Base-by-base conservation (phyloP, 1,140 invertebrate species). In the Scaptomyza hsui region DNA sequence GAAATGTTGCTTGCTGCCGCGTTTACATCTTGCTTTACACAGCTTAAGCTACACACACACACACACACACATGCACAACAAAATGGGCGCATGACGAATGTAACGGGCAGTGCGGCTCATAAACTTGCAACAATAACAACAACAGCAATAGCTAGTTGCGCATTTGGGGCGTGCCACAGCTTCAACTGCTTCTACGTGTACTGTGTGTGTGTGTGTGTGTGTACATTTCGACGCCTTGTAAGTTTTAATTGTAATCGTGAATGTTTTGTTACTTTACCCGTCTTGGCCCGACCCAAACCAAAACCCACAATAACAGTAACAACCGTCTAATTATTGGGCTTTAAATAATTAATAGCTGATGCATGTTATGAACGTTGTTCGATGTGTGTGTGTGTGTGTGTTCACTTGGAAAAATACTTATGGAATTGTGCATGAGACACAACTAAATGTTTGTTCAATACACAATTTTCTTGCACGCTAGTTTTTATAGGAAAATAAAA, bases 311-410 rank as follows among this genome's bases (percentile, higher is more conserved):
- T 42, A 49, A 65, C 78, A 57, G 6, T 29, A 9, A n/a, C 0
- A 12, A n/a, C 32, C 69, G 15, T 49, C 41, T 72, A 65, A 85
- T 85, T 78, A 86, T 85, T 86, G 73, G 72, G 78, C 83, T 81
- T 86, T 85, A 85, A 85, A 86, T 86, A 86, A 86, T 80, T 72
- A 86, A 85, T 85, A 75, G 75, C 77, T 56, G 74, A 81, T 80
- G 72, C 72, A 77, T 76, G 49, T 75, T 48, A 51, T 70, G 51
- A 35, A 51, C 15, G 18, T 35, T 37, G 35, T 6, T n/a, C 19
- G 9, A 3, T 41, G 44, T 24, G 48, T 12, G 2, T 24, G 4
- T 44, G 24, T 62, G 9, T 21, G 18, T 49, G 19, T 49, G 19
- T 44, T 16, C 32, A 35, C 10, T 35, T n/a, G 12, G 10, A 35